Percentiles rank a stretch among this genome's conserved stretches.
phyloP scores from a whole-genome alignment of 2,888 invertebrate genomes.

The Pristionchus fissidentatus region DNA sequence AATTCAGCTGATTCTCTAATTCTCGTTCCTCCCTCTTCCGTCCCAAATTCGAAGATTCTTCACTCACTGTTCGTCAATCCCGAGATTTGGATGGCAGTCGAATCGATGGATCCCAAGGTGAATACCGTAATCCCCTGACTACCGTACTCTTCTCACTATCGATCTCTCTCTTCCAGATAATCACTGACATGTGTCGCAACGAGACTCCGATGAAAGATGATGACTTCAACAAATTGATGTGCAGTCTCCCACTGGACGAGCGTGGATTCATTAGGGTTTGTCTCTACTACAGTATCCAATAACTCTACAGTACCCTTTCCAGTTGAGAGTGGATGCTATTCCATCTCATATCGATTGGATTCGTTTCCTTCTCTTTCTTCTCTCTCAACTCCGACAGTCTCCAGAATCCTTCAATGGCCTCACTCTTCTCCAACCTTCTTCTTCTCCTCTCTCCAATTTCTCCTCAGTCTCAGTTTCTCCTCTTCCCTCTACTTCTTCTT shows the following conservation, averaged over 20 bases:
- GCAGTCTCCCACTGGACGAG: not conserved
- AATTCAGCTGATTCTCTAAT: not conserved
- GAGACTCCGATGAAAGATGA: not conserved
- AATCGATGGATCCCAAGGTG: slow-evolving; percentile 4
- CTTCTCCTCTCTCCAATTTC: not conserved
- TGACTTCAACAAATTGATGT: not conserved
- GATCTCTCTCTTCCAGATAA: not conserved
- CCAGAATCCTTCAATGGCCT: not conserved
- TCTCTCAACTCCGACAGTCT: not conserved
- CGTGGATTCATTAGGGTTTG: not conserved
- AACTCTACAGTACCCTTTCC: not conserved
- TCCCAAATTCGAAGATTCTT: not conserved
- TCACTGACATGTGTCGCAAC: not conserved
- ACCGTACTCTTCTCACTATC: not conserved
- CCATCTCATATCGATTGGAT: slow-evolving; percentile 17
- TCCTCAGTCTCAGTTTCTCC: not conserved
- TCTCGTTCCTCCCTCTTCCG: not conserved
- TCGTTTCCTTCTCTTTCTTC: not conserved
- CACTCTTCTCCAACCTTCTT: not conserved
- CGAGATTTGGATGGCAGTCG: not conserved
- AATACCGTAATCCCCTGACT: no score
- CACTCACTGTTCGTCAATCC: slow-evolving; percentile 39
- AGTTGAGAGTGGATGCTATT: not conserved
- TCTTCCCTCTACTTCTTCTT: not conserved
- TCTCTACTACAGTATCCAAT: not conserved